Base-by-base conservation (phyloP, 2,113 vertebrate genomes). In the Corythaeola cristata region DNA sequence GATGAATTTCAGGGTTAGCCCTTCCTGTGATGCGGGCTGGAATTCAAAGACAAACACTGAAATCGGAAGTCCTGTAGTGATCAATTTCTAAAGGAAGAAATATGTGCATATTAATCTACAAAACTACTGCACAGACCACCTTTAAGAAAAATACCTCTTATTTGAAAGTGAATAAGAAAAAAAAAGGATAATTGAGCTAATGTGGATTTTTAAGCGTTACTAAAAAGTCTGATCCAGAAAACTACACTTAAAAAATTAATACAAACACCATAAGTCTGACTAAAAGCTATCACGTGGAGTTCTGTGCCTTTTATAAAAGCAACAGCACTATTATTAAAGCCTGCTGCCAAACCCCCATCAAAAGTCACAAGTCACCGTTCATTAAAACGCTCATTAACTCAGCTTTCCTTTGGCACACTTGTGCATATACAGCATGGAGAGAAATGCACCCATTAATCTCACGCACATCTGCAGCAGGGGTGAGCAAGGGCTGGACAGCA, bases 341-440 rank as follows among this genome's bases (percentile, higher is more conserved):
- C 41, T 3, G 8, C 19, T 84, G 78, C 52, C 73, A 93, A 41
- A 10, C 89, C 76, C 44, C 86, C 72, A 58, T 63, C 55, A 68
- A 58, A 93, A 96, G 82, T 86, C 96, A 92, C 92, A 95, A 96
- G 96, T 94, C 88, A 89, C 44, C 23, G 67, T 95, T 97, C 92
- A 95, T 97, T 97, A 97, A 91, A 95, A 97, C 37, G 87, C 94
- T 96, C 94, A 96, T 97, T 97, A 97, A 89, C 71, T 93, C 91
- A 62, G 93, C 87, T 74, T 66, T 85, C 77, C 95, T 79, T 60
- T 77, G 97, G 93, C 93, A 62, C 73, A 14, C 86, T 92, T 62
- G 77, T 93, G 97, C 92, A 91, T 83, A 71, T 47, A 62, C 80
- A 60, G 81, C 8, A 37, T 2, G 52, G n/a, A 82, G 60, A 88